These are phyloP conservation scores for Heliconius hewitsoni DNA, from an alignment of 1,140 invertebrate species.

Conservation along the genomic window DNA sequence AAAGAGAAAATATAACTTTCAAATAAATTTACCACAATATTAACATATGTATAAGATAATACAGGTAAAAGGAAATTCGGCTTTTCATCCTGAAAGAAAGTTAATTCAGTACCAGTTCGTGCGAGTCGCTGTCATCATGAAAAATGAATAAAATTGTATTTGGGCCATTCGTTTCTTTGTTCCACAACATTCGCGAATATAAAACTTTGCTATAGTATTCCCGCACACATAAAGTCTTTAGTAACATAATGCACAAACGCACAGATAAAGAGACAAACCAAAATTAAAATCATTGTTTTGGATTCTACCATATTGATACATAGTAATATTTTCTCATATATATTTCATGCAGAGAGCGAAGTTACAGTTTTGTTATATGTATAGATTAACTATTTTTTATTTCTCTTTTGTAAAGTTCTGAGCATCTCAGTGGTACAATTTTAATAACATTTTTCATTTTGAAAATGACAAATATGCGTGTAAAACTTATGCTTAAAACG, in stretches of 20 bases:
- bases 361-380: no score
- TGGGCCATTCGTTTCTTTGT: conserved; percentile 61
- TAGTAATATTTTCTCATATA: no score
- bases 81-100: conserved; percentile 55
- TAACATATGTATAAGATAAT: neutral
- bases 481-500: no score
- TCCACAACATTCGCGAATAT: conserved; percentile 42
- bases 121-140: conserved; percentile 73
- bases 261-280: no score
- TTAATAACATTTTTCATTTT: no score
- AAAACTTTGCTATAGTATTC: neutral
- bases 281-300: no score
- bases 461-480: no score
- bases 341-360: no score
- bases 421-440: no score
- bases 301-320: no score
- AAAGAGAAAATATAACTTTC: neutral
- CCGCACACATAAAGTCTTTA: neutral
- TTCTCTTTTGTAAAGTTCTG: no score
- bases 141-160: conserved; percentile 78
- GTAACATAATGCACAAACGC: neutral
- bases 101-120: conserved; percentile 71
- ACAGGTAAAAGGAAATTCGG: neutral
- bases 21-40: neutral
- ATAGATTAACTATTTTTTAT: no score